Evolutionary conservation across 2,113 vertebrate genomes (phyloP), one percentile per base, ranked within the genome.

Genomic region (Meriones unguiculatus): DNA sequence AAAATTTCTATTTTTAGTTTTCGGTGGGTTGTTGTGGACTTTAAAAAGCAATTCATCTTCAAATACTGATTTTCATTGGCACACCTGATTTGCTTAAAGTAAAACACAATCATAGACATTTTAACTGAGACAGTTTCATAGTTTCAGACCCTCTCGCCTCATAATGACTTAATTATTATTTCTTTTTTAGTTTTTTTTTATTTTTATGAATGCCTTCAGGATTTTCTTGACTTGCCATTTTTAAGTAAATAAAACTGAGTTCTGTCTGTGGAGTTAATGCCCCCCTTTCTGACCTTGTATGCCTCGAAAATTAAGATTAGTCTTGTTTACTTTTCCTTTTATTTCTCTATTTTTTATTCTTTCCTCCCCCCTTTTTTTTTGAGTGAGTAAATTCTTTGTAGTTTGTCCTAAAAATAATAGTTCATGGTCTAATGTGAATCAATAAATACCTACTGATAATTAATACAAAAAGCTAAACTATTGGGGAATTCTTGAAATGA

Each of bases 1-100:
- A 97, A 70, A 14, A 6, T 96, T 94, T 96, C 96, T 97, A 94
- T 96, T 95, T 98, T 97, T 93, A 93, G 84, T 93, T 18, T 86
- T 78, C 7, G 11, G n/a, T 30, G 32, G 18, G 2, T 59, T 54
- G 41, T 9, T 67, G 20, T 64, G 91, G 30, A 84, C 10, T 86
- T 97, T 96, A 70, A 89, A 94, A 96, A 95, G 81, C 72, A 94
- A 54, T 85, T 89, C 25, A 67, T 87, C 54, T 92, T 75, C 30
- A 94, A 98, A 91, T 96, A 96, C 25, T 80, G 75, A 70, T 93
- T 97, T 52, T 91, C 80, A 89, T 89, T 59, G 73, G 13, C 62
- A 75, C 3, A 6, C 73, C 25, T 65, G 92, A 84, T 96, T 97
- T 96, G 57, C 78, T 96, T 95, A 89, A 90, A 93, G 84, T 87